Percentiles rank a stretch among this genome's conserved stretches.
These are phyloP conservation scores for Pseudomyrmex sp. DNA, from an alignment of 1,140 invertebrate species.

Conservation along the genomic window DNA sequence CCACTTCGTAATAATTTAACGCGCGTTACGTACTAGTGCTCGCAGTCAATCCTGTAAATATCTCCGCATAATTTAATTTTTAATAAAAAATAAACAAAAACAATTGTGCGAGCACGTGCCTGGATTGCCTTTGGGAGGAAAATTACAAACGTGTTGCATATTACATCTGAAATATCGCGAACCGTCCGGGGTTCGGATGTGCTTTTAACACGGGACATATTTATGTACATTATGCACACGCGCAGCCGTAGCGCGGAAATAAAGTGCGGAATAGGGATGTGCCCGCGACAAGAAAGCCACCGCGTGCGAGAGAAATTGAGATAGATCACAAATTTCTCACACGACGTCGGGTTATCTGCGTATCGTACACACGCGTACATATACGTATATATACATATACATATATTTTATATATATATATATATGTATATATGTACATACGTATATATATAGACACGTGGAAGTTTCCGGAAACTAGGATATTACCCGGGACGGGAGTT, in stretches of 20 bases:
- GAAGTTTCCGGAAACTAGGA: constrained; percentile 55
- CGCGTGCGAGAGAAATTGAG: constrained; percentile 37
- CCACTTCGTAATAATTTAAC: neutral
- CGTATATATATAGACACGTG: neutral
- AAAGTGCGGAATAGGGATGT: neutral
- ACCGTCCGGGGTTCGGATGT: neutral
- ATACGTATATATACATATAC: too few species aligned
- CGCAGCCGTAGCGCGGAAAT: constrained; percentile 1
- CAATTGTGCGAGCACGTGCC: too few species aligned
- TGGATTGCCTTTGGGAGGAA: neutral
- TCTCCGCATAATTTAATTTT: too few species aligned
- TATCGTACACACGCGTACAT: neutral
- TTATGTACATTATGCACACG: constrained; percentile 2
- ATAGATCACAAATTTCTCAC: constrained; percentile 54
- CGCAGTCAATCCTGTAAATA: too few species aligned
- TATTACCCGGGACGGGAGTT: constrained; percentile 48
- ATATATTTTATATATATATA: too few species aligned
- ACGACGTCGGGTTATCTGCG: constrained; percentile 46
- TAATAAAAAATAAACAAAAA: too few species aligned
- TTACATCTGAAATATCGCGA: neutral
- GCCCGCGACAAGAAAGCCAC: constrained; percentile 26
- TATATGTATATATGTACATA: too few species aligned
- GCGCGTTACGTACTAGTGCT: too few species aligned
- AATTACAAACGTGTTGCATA: neutral
- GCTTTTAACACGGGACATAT: constrained; percentile 19